These are phyloP conservation scores for Patiria miniata DNA, from an alignment of 35 echinoderm and acorn worm species.

Conservation along the genomic window DNA sequence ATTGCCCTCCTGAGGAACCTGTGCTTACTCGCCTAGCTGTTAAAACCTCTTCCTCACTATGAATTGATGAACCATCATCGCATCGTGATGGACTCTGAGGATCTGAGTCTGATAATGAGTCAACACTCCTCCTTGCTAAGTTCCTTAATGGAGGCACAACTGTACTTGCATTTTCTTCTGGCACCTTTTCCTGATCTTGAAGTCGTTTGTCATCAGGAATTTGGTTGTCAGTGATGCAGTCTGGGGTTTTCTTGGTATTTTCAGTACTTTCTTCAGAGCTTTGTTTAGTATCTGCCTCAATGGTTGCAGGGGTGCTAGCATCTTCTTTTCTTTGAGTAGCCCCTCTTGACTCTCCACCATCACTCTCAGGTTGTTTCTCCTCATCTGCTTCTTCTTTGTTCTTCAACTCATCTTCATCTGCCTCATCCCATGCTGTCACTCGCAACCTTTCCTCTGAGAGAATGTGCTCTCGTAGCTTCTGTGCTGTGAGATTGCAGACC, in stretches of 20 bases:
- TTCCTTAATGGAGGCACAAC: not conserved
- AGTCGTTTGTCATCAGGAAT: not conserved
- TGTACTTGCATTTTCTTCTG: not conserved
- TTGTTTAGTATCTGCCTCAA: not conserved
- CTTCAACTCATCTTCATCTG: not conserved
- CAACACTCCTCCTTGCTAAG: not conserved
- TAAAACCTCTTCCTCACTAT: slow-evolving; percentile 55
- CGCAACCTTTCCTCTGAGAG: not conserved
- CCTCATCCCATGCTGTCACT: not conserved
- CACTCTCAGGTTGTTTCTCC: not conserved
- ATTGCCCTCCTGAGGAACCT: not conserved
- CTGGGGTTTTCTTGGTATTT: not conserved
- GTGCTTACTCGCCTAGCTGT: slow-evolving; percentile 26
- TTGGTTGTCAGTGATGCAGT: not conserved
- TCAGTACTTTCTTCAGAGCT: not conserved
- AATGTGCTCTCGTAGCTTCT: not conserved
- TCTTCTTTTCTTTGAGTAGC: not conserved
- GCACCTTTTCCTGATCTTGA: not conserved
- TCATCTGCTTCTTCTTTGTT: slow-evolving; percentile 3
- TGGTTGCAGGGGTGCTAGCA: not conserved
- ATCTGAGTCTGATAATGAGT: slow-evolving; percentile 7
- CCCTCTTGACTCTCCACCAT: slow-evolving; percentile 10
- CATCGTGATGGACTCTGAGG: slow-evolving; percentile 29
- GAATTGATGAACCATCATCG: slow-evolving; percentile 34
- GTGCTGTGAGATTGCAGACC: not conserved